Evolutionary conservation across 2,797 vertebrate genomes (phyloP).

Genomic region (Gambelia wislizenii): DNA sequence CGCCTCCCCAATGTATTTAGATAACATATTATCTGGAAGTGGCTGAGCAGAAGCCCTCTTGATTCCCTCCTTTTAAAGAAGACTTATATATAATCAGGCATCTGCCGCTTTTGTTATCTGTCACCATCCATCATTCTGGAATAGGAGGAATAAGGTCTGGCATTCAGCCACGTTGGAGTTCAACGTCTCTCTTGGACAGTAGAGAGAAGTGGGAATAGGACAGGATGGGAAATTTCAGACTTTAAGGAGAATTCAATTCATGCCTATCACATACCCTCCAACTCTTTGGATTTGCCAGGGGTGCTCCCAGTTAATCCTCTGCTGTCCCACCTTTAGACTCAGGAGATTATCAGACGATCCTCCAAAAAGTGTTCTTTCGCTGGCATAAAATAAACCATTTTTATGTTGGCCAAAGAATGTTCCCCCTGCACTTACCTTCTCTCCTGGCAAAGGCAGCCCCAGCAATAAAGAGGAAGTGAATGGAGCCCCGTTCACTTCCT

Average conservation of each 20-base stretch:
- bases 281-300: neutral
- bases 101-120: conserved; percentile 52
- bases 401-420: too few species aligned
- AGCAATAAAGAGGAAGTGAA: too few species aligned
- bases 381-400: too few species aligned
- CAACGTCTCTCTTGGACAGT: neutral
- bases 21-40: conserved; percentile 31
- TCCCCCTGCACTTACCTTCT: too few species aligned
- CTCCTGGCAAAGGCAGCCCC: too few species aligned
- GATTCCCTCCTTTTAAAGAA: conserved; percentile 49
- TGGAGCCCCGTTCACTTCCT: too few species aligned
- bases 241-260: neutral
- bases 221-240: neutral
- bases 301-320: neutral
- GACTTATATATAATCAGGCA: conserved; percentile 49
- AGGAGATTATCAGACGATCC: too few species aligned
- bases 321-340: neutral
- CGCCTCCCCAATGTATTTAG: conserved; percentile 8
- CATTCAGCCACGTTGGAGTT: neutral
- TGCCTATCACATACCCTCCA: neutral
- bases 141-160: conserved; percentile 16
- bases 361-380: too few species aligned
- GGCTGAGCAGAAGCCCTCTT: conserved; percentile 49
- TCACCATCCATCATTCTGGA: conserved; percentile 38
- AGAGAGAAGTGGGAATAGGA: neutral